Percentiles rank a stretch among this genome's conserved stretches.
phyloP scores from a whole-genome alignment of 2,888 invertebrate species.

The Agriotes lineatus region DNA sequence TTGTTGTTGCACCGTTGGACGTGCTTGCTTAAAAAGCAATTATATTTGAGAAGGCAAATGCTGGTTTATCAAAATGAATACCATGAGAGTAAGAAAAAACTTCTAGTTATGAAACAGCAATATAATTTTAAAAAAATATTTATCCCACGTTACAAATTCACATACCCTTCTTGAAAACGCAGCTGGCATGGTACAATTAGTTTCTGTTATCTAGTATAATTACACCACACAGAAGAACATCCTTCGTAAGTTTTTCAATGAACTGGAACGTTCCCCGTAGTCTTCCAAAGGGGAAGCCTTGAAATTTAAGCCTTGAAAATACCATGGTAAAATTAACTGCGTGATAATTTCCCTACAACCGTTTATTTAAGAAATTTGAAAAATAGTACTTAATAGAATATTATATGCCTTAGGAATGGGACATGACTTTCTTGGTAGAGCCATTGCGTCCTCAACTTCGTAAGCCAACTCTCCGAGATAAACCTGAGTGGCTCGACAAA shows the following conservation, averaged over 20 bases:
- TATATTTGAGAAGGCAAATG: too few relatives aligned
- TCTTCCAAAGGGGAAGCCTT: not conserved
- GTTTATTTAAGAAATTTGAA: not conserved
- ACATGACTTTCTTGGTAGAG: not conserved
- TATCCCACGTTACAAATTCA: too few relatives aligned
- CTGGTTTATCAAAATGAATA: too few relatives aligned
- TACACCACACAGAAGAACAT: not conserved
- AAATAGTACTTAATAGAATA: too few relatives aligned
- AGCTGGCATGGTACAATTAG: too few relatives aligned
- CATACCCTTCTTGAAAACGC: too few relatives aligned
- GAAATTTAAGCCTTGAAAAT: not conserved
- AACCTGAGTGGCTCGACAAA: not conserved
- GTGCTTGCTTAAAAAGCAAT: too few relatives aligned
- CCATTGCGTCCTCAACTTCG: not conserved
- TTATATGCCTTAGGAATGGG: conserved; percentile 2
- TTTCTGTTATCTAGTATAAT: too few relatives aligned
- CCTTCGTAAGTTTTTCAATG: not conserved
- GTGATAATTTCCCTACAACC: not conserved
- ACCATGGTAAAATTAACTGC: not conserved
- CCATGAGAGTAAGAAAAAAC: too few relatives aligned
- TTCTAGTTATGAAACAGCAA: too few relatives aligned
- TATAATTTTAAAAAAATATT: too few relatives aligned
- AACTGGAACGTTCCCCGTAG: not conserved
- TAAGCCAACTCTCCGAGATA: not conserved
- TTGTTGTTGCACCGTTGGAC: too few relatives aligned